Conservation (phyloP, 2,797 vertebrate species). For the Pseudocheirus occidentalis region DNA sequence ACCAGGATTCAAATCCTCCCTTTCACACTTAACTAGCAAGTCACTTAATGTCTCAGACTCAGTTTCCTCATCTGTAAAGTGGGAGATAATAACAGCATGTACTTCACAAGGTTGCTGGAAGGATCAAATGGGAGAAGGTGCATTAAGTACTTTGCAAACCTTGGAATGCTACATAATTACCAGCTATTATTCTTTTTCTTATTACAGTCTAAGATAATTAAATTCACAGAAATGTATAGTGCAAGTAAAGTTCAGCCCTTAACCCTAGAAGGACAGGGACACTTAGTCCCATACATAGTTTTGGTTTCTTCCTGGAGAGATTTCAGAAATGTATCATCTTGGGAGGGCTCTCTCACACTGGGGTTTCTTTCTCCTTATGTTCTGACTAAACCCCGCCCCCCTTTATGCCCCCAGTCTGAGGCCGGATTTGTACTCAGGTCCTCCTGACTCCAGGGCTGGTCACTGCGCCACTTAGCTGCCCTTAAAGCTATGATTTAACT, state of each 20-base stretch:
- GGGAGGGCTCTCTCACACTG: background rate
- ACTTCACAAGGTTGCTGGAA: background rate
- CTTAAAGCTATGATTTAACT: background rate
- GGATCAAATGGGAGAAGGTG: background rate
- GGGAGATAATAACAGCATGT: background rate
- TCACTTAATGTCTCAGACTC: background rate
- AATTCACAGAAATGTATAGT: background rate
- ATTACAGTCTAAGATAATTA: background rate
- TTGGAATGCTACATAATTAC: background rate
- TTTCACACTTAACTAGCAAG: background rate
- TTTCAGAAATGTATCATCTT: background rate
- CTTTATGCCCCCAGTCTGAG: no score
- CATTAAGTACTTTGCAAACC: background rate
- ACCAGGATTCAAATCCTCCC: background rate
- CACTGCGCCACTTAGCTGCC: no score
- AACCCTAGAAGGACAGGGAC: background rate
- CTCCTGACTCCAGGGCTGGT: no score
- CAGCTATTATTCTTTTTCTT: background rate
- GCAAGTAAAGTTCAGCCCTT: background rate
- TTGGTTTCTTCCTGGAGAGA: background rate
- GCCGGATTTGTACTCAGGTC: no score
- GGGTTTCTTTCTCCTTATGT: background rate
- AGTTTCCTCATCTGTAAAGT: background rate
- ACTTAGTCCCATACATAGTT: background rate
- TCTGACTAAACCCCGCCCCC: background rate